Evolutionary conservation across 2,797 vertebrate species (phyloP).

Genomic region (Capromys pilorides): DNA sequence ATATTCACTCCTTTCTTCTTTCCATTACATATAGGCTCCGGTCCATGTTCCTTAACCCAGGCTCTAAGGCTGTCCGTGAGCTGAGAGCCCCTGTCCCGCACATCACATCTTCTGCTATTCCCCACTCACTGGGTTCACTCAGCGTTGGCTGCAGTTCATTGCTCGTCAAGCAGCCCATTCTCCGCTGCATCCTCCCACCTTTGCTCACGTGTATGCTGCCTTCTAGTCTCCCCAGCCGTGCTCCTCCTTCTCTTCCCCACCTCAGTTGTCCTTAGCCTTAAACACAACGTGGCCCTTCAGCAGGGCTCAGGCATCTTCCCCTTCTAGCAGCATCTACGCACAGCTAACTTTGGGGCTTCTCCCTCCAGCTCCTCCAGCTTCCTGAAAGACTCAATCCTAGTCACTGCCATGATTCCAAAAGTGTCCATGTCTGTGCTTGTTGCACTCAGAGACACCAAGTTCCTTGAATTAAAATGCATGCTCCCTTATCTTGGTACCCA

Average conservation of each 20-base stretch:
- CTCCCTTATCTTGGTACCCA: background rate
- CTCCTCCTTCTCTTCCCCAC: background rate
- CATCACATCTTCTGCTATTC: background rate
- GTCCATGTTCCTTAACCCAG: background rate
- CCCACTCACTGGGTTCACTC: background rate
- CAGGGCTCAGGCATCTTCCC: background rate
- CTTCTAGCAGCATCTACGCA: background rate
- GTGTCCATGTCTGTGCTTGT: background rate
- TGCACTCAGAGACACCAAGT: background rate
- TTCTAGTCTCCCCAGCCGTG: background rate
- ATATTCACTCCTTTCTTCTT: background rate
- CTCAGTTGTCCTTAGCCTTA: background rate
- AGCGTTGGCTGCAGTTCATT: background rate
- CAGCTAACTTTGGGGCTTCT: background rate
- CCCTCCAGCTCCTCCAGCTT: too few species aligned
- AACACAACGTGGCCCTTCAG: background rate
- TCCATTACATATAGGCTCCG: background rate
- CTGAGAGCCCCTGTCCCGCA: too few species aligned
- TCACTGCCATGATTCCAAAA: background rate
- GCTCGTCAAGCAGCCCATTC: background rate
- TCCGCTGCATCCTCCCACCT: background rate
- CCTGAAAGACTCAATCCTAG: background rate
- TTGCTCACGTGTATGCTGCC: background rate
- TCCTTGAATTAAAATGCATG: background rate
- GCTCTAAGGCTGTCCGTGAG: background rate